A percentile compares a stretch with the other conserved stretches of the same genome.
Evolutionary conservation across 2,113 vertebrate species (phyloP).

Genomic region (Noturus placidus): DNA sequence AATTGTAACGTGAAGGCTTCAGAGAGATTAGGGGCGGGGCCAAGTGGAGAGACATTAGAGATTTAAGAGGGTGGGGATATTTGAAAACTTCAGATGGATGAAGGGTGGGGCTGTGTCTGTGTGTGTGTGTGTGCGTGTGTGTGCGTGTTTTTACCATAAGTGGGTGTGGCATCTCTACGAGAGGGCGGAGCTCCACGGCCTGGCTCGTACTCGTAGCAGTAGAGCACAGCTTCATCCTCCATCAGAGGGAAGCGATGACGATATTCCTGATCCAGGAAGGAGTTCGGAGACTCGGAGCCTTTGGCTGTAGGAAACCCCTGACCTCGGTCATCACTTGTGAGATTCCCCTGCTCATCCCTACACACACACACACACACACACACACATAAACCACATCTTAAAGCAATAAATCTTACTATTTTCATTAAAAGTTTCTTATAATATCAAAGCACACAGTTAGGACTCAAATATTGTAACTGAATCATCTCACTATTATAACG

Average conservation of each 20-base stretch:
- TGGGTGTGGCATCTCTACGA: slow-evolving; percentile 87
- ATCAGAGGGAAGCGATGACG: slow-evolving; percentile 83
- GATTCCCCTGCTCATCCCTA: slow-evolving; percentile 89
- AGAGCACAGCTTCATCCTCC: slow-evolving; percentile 91
- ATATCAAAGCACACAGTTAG: neutral
- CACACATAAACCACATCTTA: neutral
- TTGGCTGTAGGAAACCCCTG: slow-evolving; percentile 83
- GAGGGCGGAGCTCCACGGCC: slow-evolving; percentile 78
- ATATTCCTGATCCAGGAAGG: slow-evolving; percentile 97
- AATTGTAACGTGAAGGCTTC: neutral
- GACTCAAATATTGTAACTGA: neutral
- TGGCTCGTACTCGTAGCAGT: slow-evolving; percentile 90
- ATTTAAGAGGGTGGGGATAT: neutral
- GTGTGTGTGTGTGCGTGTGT: too few relatives aligned
- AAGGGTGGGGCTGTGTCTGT: neutral
- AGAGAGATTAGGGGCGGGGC: neutral
- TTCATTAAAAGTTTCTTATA: neutral
- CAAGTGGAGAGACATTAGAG: neutral
- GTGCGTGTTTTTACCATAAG: slow-evolving; percentile 77
- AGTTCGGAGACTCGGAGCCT: slow-evolving; percentile 96
- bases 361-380: slow-evolving; percentile 9
- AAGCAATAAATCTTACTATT: neutral
- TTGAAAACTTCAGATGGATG: neutral
- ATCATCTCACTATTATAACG: neutral
- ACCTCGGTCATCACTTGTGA: slow-evolving; percentile 86